A percentile compares a stretch with the other conserved stretches of the same genome.
Conservation (phyloP, 1,140 invertebrate genomes). For the Gonioctena quinquepunctata region DNA sequence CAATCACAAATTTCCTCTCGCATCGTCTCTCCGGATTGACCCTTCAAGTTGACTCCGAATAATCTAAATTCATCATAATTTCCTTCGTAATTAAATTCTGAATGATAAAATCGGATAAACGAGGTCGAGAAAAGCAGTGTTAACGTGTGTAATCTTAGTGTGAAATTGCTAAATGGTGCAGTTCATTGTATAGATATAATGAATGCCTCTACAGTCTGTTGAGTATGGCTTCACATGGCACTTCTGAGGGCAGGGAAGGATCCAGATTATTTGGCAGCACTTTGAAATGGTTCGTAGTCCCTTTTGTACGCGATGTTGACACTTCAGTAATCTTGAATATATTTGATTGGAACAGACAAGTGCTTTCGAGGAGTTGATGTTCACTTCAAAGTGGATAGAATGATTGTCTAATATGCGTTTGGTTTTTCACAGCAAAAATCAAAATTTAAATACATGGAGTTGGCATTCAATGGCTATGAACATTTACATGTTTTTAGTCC, state of each 20-base stretch:
- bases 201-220: constrained; percentile 48
- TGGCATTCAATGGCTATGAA: too few relatives aligned
- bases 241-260: background rate
- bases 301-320: too few relatives aligned
- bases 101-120: background rate
- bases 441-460: background rate
- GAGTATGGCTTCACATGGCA: constrained; percentile 4
- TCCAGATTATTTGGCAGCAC: background rate
- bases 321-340: too few relatives aligned
- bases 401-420: too few relatives aligned
- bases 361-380: too few relatives aligned
- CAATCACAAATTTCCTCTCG: background rate
- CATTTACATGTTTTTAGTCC: too few relatives aligned
- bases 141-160: constrained; percentile 47
- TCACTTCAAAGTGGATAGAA: too few relatives aligned
- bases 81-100: background rate
- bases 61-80: background rate
- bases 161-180: constrained; percentile 55
- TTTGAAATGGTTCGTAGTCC: background rate
- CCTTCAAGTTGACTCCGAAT: background rate
- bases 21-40: background rate
- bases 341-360: too few relatives aligned
- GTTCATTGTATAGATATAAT: constrained; percentile 55
- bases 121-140: constrained; percentile 31
- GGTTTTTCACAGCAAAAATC: too few relatives aligned